Conservation (phyloP, 2,113 vertebrate species). For the Hemichromis elongatus region DNA sequence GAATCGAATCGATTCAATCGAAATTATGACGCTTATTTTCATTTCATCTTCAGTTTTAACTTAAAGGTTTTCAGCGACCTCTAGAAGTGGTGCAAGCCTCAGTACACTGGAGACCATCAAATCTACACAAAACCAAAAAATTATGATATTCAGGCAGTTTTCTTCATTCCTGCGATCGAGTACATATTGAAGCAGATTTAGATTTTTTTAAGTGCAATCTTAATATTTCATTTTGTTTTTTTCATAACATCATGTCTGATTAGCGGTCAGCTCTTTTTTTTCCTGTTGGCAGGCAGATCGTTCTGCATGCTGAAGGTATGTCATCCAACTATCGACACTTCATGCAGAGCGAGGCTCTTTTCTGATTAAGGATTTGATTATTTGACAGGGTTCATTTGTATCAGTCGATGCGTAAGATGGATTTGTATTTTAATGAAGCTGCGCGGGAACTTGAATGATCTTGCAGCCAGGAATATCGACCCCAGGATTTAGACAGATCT, state of each 20-base stretch:
- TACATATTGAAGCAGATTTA: background rate
- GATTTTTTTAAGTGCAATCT: background rate
- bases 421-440: slow-evolving; percentile 58
- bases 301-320: background rate
- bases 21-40: background rate
- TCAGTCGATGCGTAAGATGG: slow-evolving; percentile 33
- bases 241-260: background rate
- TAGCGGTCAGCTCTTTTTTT: background rate
- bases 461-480: slow-evolving; percentile 22
- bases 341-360: background rate
- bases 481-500: slow-evolving; percentile 33
- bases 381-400: slow-evolving; percentile 53
- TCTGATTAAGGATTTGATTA: slow-evolving; percentile 56
- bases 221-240: background rate
- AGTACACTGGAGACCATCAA: background rate
- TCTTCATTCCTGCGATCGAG: background rate
- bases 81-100: background rate
- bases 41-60: background rate
- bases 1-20: background rate
- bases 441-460: slow-evolving; percentile 25
- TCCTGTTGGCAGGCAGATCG: background rate
- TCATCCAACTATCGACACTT: background rate
- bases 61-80: background rate
- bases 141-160: background rate
- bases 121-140: background rate